phyloP scores from a whole-genome alignment of 2,797 vertebrate species.

The Acanthis flammea region DNA sequence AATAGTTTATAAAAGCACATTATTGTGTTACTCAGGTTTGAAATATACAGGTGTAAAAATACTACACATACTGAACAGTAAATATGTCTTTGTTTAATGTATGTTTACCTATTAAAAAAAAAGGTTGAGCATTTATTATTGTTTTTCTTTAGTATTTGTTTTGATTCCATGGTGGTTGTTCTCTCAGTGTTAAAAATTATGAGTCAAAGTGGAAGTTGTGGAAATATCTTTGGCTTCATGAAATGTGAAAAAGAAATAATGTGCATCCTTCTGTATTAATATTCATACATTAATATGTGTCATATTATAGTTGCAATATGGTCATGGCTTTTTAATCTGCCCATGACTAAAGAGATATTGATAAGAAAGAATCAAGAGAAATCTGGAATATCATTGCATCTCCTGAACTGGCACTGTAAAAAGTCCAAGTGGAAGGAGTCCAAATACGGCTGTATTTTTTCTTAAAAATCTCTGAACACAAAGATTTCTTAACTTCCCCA shows the following conservation, averaged over 20 bases:
- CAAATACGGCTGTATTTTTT: not conserved
- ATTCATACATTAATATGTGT: not conserved
- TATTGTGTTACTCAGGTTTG: not conserved
- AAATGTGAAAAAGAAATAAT: not conserved
- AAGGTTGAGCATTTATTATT: not conserved
- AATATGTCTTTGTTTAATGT: not conserved
- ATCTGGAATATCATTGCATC: not conserved
- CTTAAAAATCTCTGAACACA: not conserved
- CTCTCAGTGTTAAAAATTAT: not conserved
- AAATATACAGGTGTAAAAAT: not conserved
- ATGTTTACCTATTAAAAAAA: not conserved
- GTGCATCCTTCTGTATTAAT: not conserved
- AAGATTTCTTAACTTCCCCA: not conserved
- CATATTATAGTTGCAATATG: not conserved
- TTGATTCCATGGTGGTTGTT: not conserved
- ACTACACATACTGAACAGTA: not conserved
- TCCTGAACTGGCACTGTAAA: not conserved
- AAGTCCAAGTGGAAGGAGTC: not conserved
- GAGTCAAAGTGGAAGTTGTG: not conserved
- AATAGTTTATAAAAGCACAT: not conserved
- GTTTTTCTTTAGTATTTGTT: not conserved
- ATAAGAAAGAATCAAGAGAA: not conserved
- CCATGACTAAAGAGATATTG: not conserved
- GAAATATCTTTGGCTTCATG: not conserved
- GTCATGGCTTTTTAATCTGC: not conserved